Evolutionary conservation across 2,888 invertebrate species (phyloP).

Genomic region (Siphlonurus alternatus): DNA sequence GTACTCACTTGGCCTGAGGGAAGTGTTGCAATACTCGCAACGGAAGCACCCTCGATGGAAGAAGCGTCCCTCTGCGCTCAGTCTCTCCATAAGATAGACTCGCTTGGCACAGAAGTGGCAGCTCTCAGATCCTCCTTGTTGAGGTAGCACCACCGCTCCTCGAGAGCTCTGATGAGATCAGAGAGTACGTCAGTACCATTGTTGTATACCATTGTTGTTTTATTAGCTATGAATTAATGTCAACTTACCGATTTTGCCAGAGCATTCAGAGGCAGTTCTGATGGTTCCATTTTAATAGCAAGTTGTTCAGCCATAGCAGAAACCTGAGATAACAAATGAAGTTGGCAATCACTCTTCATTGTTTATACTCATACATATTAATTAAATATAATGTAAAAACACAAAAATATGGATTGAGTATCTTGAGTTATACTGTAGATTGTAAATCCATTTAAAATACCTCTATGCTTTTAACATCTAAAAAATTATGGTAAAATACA

Average conservation of each 20-base stretch:
- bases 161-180: constrained; percentile 38
- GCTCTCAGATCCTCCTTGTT: constrained; percentile 50
- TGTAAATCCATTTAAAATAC: too few species aligned
- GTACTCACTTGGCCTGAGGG: constrained; percentile 51
- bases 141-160: constrained; percentile 39
- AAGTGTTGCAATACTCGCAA: constrained; percentile 80
- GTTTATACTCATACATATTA: too few species aligned
- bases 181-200: constrained; percentile 3
- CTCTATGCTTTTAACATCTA: too few species aligned
- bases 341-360: not conserved
- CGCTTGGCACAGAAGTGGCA: constrained; percentile 81
- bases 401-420: too few species aligned
- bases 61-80: constrained; percentile 76
- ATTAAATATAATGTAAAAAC: too few species aligned
- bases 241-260: constrained; percentile 39
- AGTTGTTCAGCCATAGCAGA: constrained; percentile 76
- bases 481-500: too few species aligned
- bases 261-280: too few species aligned
- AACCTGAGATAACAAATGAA: constrained; percentile 21
- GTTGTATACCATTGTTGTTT: constrained; percentile 8
- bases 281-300: constrained; percentile 24
- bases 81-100: constrained; percentile 86
- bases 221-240: too few species aligned
- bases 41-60: constrained; percentile 88
- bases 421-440: too few species aligned